phyloP scores from a whole-genome alignment of 2,113 vertebrate genomes.

The Chamaetylas fuelleborni region DNA sequence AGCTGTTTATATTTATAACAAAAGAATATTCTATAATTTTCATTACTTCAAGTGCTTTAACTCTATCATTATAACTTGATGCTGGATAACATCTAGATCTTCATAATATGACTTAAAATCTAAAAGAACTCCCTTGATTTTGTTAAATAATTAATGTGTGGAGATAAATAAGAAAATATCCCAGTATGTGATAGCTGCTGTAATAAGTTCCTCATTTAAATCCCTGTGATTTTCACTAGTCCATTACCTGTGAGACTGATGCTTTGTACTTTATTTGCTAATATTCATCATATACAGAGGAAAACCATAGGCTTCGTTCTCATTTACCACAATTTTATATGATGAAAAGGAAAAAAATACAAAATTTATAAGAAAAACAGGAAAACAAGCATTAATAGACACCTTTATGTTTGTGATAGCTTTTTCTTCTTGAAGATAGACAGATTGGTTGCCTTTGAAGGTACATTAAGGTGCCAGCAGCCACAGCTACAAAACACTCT shows the following conservation, averaged over 20 bases:
- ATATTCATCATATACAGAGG: not conserved
- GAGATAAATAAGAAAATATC: not conserved
- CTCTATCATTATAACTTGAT: not conserved
- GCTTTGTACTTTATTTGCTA: not conserved
- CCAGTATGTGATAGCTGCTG: not conserved
- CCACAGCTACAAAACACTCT: not conserved
- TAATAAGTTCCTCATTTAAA: not conserved
- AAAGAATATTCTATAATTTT: not conserved
- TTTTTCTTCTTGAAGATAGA: not conserved
- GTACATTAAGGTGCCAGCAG: not conserved
- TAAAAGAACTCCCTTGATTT: not conserved
- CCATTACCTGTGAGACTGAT: not conserved
- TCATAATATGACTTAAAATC: not conserved
- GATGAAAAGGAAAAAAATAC: not conserved
- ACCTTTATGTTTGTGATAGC: not conserved
- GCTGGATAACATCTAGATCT: not conserved
- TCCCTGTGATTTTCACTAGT: not conserved
- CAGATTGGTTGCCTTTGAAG: constrained; percentile 1
- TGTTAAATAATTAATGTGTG: not conserved
- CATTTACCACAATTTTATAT: not conserved
- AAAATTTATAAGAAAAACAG: not conserved
- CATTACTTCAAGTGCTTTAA: not conserved
- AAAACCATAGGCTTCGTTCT: not conserved
- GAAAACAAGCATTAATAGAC: not conserved
- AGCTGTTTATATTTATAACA: not conserved